Evolutionary conservation across 2,797 vertebrate genomes (phyloP).

Genomic region (Peromyscus aztecus): DNA sequence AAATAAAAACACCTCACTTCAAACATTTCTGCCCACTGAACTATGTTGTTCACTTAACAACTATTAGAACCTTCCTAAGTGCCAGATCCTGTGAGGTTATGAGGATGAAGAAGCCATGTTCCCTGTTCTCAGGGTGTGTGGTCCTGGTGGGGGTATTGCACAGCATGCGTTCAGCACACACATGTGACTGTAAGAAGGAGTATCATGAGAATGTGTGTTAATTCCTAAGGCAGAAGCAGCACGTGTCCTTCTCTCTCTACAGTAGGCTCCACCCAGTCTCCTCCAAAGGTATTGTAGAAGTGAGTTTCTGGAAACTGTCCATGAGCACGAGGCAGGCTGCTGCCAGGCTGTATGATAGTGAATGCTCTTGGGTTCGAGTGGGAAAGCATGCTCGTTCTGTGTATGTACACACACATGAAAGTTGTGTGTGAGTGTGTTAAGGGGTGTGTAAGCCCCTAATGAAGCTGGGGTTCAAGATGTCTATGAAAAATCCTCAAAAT

Average conservation of each 20-base stretch:
- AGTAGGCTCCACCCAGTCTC: neutral
- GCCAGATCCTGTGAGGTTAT: neutral
- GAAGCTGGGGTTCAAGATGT: conserved; percentile 4
- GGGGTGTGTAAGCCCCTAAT: neutral
- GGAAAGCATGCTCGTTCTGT: conserved; percentile 74
- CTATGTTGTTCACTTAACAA: neutral
- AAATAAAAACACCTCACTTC: neutral
- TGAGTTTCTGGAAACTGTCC: conserved; percentile 52
- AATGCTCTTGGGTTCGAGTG: conserved; percentile 13
- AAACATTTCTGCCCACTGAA: neutral
- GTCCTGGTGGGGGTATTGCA: neutral
- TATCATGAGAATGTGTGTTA: neutral
- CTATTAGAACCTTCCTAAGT: neutral
- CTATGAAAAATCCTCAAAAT: neutral
- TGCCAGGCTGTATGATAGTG: conserved; percentile 44
- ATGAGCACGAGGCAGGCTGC: neutral
- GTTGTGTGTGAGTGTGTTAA: conserved; percentile 59
- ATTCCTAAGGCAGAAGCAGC: conserved; percentile 29
- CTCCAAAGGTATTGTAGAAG: conserved; percentile 21
- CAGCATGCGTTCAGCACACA: neutral
- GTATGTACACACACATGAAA: neutral
- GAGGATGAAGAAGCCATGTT: neutral
- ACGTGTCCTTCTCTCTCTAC: neutral
- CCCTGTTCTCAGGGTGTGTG: neutral
- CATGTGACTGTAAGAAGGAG: conserved; percentile 30